Evolutionary conservation across 2,113 vertebrate genomes (phyloP), one percentile per base, ranked within the genome.

Genomic region (Gyps fulvus): DNA sequence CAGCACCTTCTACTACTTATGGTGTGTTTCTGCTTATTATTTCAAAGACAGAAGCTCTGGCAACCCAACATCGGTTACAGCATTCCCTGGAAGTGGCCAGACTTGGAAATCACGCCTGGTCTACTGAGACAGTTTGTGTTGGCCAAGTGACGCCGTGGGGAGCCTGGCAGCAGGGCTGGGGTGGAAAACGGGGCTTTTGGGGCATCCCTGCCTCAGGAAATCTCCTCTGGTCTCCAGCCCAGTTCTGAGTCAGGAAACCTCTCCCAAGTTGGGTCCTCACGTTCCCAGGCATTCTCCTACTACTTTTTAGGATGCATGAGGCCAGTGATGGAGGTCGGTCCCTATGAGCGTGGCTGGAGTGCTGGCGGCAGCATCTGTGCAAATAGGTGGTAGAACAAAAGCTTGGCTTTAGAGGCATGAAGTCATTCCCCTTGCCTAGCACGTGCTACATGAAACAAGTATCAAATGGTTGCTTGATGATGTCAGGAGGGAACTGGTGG

Each of bases 401-500:
- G n/a, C 59, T 79, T 91, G 54, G 76, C 65, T 91, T 94, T 50
- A n/a, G 22, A 85, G 45, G n/a, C 55, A 50, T 85, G 73, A 85
- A 80, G 74, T 88, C 83, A 72, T 91, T 69, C 78, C 38, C 66
- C 34, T 87, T 89, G 87, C 66, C 73, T 54, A 85, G 54, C 70
- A 83, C 0, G 2, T 90, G 78, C 62, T 90, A 54, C 20, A 17
- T 77, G 81, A 94, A 95, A 86, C 93, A 84, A 87, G 83, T 73
- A 94, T 67, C 71, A 66, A 90, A 89, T 93, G 92, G 72, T 63
- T 93, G 22, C 63, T 89, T 90, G 76, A 69, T 95, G 89, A 91
- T 93, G 94, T 95, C 91, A 96, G 54, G 58, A 96, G 45, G 20
- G 32, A 91, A 58, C 42, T 89, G 65, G 57, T 93, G 54, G 80